Conservation (phyloP, 2,113 vertebrate genomes). For the Cyprinodon variegatus region DNA sequence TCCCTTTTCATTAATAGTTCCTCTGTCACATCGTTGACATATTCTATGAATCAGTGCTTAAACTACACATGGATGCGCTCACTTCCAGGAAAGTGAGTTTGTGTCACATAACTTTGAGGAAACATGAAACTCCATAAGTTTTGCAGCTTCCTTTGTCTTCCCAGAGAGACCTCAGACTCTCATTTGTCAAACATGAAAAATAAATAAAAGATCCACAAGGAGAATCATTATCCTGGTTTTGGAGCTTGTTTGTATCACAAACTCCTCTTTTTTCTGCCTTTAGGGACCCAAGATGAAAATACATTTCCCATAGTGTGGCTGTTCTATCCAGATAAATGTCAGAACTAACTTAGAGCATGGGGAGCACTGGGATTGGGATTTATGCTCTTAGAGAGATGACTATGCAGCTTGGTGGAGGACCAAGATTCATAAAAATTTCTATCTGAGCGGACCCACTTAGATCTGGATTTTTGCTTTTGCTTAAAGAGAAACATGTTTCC, state of each 20-base stretch:
- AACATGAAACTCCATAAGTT: slow-evolving; percentile 25
- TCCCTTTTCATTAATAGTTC: slow-evolving; percentile 21
- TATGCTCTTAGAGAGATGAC: slow-evolving; percentile 44
- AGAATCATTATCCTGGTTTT: slow-evolving; percentile 51
- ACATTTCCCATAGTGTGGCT: slow-evolving; percentile 61
- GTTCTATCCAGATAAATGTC: slow-evolving; percentile 67
- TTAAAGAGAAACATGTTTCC: slow-evolving; percentile 20
- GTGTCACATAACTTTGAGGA: slow-evolving; percentile 34
- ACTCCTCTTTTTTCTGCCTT: slow-evolving; percentile 29
- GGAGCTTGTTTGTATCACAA: slow-evolving; percentile 48
- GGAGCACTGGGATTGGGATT: slow-evolving; percentile 51
- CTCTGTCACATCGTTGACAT: slow-evolving; percentile 21
- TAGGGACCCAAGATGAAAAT: slow-evolving; percentile 36
- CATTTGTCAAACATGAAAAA: slow-evolving; percentile 43
- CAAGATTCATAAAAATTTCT: slow-evolving; percentile 41
- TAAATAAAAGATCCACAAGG: slow-evolving; percentile 10
- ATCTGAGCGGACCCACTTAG: slow-evolving; percentile 35
- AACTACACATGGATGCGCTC: slow-evolving; percentile 20
- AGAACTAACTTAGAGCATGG: slow-evolving; percentile 45
- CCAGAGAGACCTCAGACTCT: slow-evolving; percentile 25
- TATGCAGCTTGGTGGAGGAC: slow-evolving; percentile 52
- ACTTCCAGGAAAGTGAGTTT: slow-evolving; percentile 46
- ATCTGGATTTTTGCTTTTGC: slow-evolving; percentile 35
- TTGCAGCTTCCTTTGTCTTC: slow-evolving; percentile 38
- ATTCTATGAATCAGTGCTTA: slow-evolving; percentile 36